Percentiles rank a stretch among this genome's conserved stretches.
Evolutionary conservation across 2,888 invertebrate species (phyloP).

Genomic region (Oligia latruncula): DNA sequence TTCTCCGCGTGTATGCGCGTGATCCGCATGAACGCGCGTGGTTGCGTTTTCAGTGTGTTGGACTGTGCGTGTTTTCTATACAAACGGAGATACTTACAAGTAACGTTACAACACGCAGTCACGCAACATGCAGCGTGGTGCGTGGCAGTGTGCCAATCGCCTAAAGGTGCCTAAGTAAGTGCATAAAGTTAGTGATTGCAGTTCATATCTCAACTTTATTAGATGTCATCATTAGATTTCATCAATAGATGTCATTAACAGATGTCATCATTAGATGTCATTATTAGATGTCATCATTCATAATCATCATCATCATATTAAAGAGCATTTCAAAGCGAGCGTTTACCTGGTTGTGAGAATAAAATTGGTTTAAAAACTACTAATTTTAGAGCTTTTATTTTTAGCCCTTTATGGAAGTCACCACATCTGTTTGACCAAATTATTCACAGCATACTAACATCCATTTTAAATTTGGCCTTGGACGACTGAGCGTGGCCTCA

Average conservation of each 20-base stretch:
- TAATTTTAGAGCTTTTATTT: background rate
- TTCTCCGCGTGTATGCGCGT: too few relatives aligned
- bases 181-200: background rate
- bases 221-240: background rate
- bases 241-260: background rate
- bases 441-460: too few relatives aligned
- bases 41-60: too few relatives aligned
- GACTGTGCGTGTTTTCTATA: too few relatives aligned
- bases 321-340: background rate
- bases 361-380: background rate
- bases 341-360: background rate
- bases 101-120: too few relatives aligned
- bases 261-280: background rate
- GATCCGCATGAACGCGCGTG: too few relatives aligned
- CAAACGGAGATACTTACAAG: too few relatives aligned
- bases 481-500: background rate
- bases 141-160: too few relatives aligned
- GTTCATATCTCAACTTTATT: constrained; percentile 15
- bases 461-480: background rate
- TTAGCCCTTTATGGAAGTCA: background rate
- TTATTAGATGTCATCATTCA: too few relatives aligned
- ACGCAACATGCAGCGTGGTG: too few relatives aligned
- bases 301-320: too few relatives aligned
- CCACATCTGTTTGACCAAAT: background rate
- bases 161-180: background rate